Conservation (phyloP, 1,140 invertebrate species). For the Anagrus nilaparvatae region DNA sequence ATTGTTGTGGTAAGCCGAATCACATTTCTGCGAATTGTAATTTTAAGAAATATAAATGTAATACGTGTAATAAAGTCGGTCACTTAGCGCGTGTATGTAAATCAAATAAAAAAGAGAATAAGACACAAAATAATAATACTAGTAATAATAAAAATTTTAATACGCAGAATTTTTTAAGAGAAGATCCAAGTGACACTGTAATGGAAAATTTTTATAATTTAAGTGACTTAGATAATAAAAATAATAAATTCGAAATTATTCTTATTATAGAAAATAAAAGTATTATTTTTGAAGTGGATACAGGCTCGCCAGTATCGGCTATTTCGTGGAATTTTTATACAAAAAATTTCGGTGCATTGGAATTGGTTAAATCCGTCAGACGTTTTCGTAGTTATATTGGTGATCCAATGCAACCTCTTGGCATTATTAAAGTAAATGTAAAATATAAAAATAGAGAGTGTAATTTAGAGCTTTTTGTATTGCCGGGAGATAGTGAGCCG, state of each 20-base stretch:
- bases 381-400: background rate
- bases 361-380: background rate
- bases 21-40: background rate
- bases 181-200: too few relatives aligned
- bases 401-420: conserved; percentile 8
- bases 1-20: background rate
- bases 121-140: background rate
- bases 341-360: background rate
- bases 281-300: conserved; percentile 9
- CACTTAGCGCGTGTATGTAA: too few relatives aligned
- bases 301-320: conserved; percentile 10
- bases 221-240: background rate
- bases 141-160: background rate
- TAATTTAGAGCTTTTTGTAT: conserved; percentile 16
- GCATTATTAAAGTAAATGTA: conserved; percentile 9
- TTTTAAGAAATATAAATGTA: background rate
- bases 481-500: conserved; percentile 19
- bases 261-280: background rate
- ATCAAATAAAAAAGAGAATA: too few relatives aligned
- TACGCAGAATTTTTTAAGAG: too few relatives aligned
- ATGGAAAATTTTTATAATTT: background rate
- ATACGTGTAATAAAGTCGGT: background rate
- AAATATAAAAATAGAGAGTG: conserved; percentile 1
- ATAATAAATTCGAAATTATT: background rate
- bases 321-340: background rate